Percentiles rank a stretch among this genome's conserved stretches.
These are phyloP conservation scores for Rotaria magnacalcarata DNA, from an alignment of 2,888 invertebrate genomes.

Conservation along the genomic window DNA sequence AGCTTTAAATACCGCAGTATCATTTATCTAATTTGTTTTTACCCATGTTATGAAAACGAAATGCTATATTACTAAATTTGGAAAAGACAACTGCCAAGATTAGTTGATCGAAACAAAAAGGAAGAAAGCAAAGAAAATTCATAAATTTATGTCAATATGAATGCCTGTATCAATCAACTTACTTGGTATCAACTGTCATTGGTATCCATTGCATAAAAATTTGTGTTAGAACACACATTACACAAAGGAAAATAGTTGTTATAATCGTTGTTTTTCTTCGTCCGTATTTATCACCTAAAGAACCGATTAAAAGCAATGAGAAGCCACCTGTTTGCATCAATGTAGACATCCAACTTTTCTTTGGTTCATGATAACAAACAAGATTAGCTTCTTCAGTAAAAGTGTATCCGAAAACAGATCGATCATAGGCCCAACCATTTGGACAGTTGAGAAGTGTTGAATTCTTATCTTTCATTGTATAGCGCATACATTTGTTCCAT, in stretches of 20 bases:
- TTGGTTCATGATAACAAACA: not conserved
- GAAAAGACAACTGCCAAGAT: no score
- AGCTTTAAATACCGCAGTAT: no score
- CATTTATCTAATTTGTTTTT: no score
- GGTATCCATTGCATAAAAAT: conserved; percentile 8
- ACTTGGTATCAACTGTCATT: not conserved
- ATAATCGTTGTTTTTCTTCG: not conserved
- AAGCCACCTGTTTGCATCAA: not conserved
- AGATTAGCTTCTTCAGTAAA: conserved; percentile 19
- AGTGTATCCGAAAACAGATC: not conserved
- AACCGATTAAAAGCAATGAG: not conserved
- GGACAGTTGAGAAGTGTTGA: not conserved
- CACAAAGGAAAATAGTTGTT: not conserved
- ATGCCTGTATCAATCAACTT: not conserved
- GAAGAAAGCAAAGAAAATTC: no score
- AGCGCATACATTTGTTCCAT: not conserved
- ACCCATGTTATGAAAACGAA: no score
- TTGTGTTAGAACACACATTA: not conserved
- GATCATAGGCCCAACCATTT: not conserved
- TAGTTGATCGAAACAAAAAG: no score
- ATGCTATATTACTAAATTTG: no score
- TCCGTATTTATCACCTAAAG: not conserved
- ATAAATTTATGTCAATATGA: no score
- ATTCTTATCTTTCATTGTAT: not conserved
- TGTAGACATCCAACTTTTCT: not conserved